Percentiles rank a stretch among this genome's conserved stretches.
These are phyloP conservation scores for Dermolepida albohirtum DNA, from an alignment of 2,888 invertebrate species.

Conservation along the genomic window DNA sequence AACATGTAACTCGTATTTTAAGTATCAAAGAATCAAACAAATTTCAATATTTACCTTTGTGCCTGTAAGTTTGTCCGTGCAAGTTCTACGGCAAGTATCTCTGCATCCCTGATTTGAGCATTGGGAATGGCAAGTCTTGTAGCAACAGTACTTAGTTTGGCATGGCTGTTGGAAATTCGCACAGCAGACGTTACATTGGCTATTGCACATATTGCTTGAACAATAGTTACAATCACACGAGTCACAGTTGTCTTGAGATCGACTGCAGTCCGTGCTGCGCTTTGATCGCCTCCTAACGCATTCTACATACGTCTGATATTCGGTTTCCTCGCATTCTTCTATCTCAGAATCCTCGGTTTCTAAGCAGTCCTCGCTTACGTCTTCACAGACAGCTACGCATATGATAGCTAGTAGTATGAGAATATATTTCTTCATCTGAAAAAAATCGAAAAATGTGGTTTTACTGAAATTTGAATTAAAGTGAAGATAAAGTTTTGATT, in stretches of 20 bases:
- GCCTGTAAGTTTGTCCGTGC: conserved; percentile 26
- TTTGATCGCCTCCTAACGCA: conserved; percentile 35
- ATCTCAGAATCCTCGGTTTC: neutral
- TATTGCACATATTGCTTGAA: conserved; percentile 47
- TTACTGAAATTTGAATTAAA: no score
- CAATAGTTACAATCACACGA: conserved; percentile 36
- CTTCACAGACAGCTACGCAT: neutral
- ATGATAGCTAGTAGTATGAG: conserved; percentile 6
- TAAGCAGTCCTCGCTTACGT: conserved; percentile 14
- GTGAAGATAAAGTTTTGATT: no score
- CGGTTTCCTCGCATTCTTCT: conserved; percentile 33
- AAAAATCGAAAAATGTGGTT: neutral
- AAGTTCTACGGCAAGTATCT: conserved; percentile 55
- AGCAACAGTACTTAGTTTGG: conserved; percentile 60
- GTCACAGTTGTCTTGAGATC: conserved; percentile 19
- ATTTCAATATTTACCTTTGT: conserved; percentile 14
- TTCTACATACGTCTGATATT: conserved; percentile 33
- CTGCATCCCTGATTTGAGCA: conserved; percentile 59
- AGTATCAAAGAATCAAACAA: no score
- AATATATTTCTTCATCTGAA: conserved; percentile 26
- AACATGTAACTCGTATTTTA: no score
- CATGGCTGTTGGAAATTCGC: conserved; percentile 52
- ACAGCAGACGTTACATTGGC: conserved; percentile 56
- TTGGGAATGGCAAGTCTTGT: conserved; percentile 60
- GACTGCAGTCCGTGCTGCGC: conserved; percentile 17